These are phyloP conservation scores for Pelobates cultripes DNA, from an alignment of 2,797 vertebrate genomes.

Conservation along the genomic window DNA sequence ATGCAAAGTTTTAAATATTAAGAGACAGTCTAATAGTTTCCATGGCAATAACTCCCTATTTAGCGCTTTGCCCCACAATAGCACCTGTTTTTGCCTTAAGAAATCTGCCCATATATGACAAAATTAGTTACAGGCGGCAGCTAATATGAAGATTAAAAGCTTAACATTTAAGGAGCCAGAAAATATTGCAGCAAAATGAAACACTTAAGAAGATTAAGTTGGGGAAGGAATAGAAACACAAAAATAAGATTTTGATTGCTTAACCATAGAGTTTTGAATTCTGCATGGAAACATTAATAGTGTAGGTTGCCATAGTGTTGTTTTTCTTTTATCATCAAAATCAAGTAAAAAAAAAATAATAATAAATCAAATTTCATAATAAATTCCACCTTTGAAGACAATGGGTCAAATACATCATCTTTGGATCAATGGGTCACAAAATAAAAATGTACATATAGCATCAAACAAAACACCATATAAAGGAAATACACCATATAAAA, in stretches of 20 bases:
- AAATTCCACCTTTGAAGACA: too few relatives aligned
- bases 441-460: too few relatives aligned
- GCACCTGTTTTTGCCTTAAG: too few relatives aligned
- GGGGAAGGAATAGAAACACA: conserved; percentile 65
- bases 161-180: conserved; percentile 79
- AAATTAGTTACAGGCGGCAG: conserved; percentile 78
- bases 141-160: conserved; percentile 77
- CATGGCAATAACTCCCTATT: too few relatives aligned
- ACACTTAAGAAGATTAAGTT: conserved; percentile 74
- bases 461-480: too few relatives aligned
- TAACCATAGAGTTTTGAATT: conserved; percentile 64
- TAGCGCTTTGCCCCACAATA: too few relatives aligned
- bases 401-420: too few relatives aligned
- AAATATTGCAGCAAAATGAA: conserved; percentile 74
- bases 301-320: background rate
- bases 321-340: background rate
- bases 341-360: background rate
- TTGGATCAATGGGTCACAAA: too few relatives aligned
- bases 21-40: too few relatives aligned
- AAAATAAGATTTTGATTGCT: conserved; percentile 69
- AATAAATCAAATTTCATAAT: too few relatives aligned
- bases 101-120: conserved; percentile 75
- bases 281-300: conserved; percentile 69
- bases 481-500: too few relatives aligned
- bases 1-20: too few relatives aligned